Percentiles rank a stretch among this genome's conserved stretches.
Evolutionary conservation across 1,140 invertebrate species (phyloP).

Genomic region (Himalopsyche phryganea): DNA sequence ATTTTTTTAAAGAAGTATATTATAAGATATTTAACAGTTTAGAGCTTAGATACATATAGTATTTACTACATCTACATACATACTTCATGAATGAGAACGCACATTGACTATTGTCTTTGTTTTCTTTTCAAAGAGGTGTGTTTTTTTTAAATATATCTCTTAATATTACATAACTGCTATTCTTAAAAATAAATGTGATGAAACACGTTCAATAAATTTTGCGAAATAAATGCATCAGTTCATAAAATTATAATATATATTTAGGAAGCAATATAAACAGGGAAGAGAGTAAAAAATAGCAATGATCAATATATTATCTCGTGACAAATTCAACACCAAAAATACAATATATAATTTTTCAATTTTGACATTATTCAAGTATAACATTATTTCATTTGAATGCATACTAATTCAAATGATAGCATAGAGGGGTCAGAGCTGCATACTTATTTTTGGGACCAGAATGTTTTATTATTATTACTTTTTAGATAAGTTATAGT

Average conservation of each 20-base stretch:
- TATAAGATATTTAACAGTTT: slow-evolving; percentile 22
- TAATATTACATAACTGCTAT: too few relatives aligned
- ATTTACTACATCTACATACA: slow-evolving; percentile 19
- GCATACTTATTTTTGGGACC: too few relatives aligned
- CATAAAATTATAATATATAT: background rate
- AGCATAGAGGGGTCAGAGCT: too few relatives aligned
- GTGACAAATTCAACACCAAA: too few relatives aligned
- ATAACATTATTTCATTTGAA: too few relatives aligned
- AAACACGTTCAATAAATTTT: background rate
- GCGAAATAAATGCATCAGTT: slow-evolving; percentile 19
- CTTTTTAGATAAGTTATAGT: too few relatives aligned
- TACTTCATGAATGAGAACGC: slow-evolving; percentile 23
- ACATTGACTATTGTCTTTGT: slow-evolving; percentile 27
- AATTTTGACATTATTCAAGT: too few relatives aligned
- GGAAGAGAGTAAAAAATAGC: slow-evolving; percentile 4
- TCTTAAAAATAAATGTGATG: slow-evolving; percentile 12
- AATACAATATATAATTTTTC: too few relatives aligned
- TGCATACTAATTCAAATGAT: too few relatives aligned
- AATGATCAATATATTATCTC: too few relatives aligned
- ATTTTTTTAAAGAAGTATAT: slow-evolving; percentile 28
- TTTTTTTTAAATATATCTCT: too few relatives aligned
- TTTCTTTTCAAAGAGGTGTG: slow-evolving; percentile 20
- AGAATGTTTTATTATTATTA: too few relatives aligned
- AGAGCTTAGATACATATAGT: slow-evolving; percentile 22
- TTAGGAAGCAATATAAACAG: background rate